Conservation (phyloP, 2,888 invertebrate genomes). For the Dione juno region DNA sequence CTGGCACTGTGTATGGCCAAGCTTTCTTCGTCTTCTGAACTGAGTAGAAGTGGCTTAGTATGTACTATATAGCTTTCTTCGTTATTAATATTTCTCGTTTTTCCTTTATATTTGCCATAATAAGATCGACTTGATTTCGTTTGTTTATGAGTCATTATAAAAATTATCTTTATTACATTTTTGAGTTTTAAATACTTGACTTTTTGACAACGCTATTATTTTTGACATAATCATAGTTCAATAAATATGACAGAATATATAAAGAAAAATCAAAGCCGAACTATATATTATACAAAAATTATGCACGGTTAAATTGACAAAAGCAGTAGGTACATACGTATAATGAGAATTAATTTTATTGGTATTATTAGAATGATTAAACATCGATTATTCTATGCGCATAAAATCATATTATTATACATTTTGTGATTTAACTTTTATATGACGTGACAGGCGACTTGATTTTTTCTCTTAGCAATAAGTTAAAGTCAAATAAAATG, state of each 20-base stretch:
- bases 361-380: too few relatives aligned
- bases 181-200: slow-evolving; percentile 41
- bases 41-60: slow-evolving; percentile 46
- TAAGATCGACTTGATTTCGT: slow-evolving; percentile 37
- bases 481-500: too few relatives aligned
- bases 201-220: slow-evolving; percentile 33
- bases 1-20: slow-evolving; percentile 52
- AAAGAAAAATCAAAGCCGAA: not conserved
- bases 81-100: slow-evolving; percentile 31
- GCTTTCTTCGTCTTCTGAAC: slow-evolving; percentile 49
- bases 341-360: too few relatives aligned
- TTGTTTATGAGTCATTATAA: slow-evolving; percentile 48
- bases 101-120: slow-evolving; percentile 29
- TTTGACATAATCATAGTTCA: slow-evolving; percentile 22
- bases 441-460: too few relatives aligned
- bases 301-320: too few relatives aligned
- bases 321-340: too few relatives aligned
- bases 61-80: slow-evolving; percentile 21
- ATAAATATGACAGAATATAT: not conserved
- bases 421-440: too few relatives aligned
- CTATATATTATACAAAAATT: too few relatives aligned
- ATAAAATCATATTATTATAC: too few relatives aligned
- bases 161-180: slow-evolving; percentile 26
- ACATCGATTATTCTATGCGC: too few relatives aligned
- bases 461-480: too few relatives aligned